These are phyloP conservation scores for Eupithecia centaureata DNA, from an alignment of 2,888 invertebrate genomes.

Conservation along the genomic window DNA sequence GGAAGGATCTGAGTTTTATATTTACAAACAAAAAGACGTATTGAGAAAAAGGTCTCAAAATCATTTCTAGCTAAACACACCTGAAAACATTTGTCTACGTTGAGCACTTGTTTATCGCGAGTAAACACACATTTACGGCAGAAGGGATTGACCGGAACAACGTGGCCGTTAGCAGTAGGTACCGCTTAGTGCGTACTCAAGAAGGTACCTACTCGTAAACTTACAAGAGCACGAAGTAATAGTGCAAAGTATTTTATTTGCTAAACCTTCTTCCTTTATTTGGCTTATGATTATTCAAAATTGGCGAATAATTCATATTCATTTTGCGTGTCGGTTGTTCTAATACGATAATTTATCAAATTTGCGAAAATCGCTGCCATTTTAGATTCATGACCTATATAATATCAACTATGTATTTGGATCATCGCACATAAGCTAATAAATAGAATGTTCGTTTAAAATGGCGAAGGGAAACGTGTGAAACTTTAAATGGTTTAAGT, in stretches of 20 bases:
- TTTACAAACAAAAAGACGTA: no score
- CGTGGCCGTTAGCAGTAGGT: not conserved
- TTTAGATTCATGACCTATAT: not conserved
- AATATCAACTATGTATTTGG: not conserved
- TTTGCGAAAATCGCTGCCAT: not conserved
- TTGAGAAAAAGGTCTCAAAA: not conserved
- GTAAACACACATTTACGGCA: not conserved
- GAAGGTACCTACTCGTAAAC: not conserved
- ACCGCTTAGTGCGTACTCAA: conserved; percentile 1
- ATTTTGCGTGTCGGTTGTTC: not conserved
- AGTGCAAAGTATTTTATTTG: not conserved
- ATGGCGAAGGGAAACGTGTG: not conserved
- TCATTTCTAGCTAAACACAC: not conserved
- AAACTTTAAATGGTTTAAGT: not conserved
- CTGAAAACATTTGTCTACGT: not conserved
- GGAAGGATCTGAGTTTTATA: no score
- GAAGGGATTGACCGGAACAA: not conserved
- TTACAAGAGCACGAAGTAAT: conserved; percentile 1
- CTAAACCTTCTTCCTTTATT: no score
- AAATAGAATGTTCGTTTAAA: not conserved
- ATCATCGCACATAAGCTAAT: not conserved
- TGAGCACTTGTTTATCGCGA: not conserved
- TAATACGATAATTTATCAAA: not conserved
- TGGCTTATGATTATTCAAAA: not conserved
- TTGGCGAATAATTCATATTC: not conserved